phyloP scores from a whole-genome alignment of 1,140 invertebrate species.

The Diorhabda elongata region DNA sequence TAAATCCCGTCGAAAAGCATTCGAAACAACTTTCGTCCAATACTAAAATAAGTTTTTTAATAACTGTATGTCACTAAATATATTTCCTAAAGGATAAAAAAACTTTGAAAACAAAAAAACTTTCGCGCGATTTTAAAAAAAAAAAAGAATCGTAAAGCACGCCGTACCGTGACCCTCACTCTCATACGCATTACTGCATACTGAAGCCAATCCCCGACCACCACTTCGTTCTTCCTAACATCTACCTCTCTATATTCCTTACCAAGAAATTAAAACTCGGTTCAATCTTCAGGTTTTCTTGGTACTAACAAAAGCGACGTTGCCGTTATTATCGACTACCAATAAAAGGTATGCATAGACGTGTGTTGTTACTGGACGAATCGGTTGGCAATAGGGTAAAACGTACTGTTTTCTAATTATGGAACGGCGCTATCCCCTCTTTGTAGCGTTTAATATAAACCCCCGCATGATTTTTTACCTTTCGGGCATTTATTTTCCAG shows the following conservation, averaged over 20 bases:
- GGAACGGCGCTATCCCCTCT: not conserved
- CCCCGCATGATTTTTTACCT: not conserved
- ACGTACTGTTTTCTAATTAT: not conserved
- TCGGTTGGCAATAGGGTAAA: not conserved
- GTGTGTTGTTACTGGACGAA: not conserved
- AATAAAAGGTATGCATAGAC: too few relatives aligned
- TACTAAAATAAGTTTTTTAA: too few relatives aligned
- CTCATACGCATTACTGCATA: not conserved
- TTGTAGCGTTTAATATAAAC: not conserved
- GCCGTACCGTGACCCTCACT: not conserved
- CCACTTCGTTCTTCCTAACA: not conserved
- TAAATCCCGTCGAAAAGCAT: too few relatives aligned
- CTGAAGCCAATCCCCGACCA: not conserved
- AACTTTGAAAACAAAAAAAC: not conserved
- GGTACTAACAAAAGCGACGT: not conserved
- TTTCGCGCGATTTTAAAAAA: not conserved
- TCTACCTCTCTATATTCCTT: not conserved
- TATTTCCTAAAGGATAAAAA: not conserved
- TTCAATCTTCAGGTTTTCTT: conserved; percentile 2
- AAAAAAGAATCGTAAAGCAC: not conserved
- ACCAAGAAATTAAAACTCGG: not conserved
- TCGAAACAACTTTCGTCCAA: too few relatives aligned
- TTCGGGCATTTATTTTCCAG: not conserved
- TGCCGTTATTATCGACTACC: not conserved
- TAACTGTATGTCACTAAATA: not conserved